These are phyloP conservation scores for Belgica antarctica DNA, from an alignment of 2,888 invertebrate genomes.

Conservation along the genomic window DNA sequence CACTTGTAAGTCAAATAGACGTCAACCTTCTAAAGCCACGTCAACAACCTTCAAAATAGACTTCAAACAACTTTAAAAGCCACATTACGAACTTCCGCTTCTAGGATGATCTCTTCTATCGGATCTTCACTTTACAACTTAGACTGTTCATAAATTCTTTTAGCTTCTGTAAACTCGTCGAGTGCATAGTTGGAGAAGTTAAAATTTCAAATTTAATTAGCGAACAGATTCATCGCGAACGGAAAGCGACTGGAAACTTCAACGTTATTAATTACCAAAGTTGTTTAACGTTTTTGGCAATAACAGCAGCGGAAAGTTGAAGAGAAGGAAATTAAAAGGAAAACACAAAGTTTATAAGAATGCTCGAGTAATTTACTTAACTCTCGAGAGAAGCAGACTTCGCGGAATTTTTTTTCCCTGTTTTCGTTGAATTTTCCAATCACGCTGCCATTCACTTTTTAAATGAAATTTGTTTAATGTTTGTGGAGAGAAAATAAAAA, in stretches of 20 bases:
- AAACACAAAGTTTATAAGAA: not conserved
- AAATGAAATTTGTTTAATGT: constrained; percentile 22
- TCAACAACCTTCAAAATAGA: too few species aligned
- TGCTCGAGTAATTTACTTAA: constrained; percentile 9
- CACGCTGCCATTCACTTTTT: constrained; percentile 1
- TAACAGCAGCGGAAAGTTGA: not conserved
- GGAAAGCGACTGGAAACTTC: not conserved
- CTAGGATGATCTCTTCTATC: too few species aligned
- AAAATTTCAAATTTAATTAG: not conserved
- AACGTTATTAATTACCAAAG: constrained; percentile 13
- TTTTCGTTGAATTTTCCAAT: constrained; percentile 19
- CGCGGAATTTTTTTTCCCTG: not conserved
- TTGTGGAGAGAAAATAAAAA: not conserved
- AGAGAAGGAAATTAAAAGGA: constrained; percentile 22
- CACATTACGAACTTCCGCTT: too few species aligned
- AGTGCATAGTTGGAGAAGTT: too few species aligned
- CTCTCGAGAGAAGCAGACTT: not conserved
- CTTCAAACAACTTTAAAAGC: too few species aligned
- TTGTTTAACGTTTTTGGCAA: not conserved
- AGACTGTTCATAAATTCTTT: too few species aligned
- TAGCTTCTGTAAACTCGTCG: too few species aligned
- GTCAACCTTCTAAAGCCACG: too few species aligned
- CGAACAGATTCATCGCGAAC: not conserved
- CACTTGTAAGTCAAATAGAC: too few species aligned
- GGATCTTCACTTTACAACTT: too few species aligned